Base-by-base conservation (phyloP, 2,113 vertebrate species). In the Ifrita kowaldi region DNA sequence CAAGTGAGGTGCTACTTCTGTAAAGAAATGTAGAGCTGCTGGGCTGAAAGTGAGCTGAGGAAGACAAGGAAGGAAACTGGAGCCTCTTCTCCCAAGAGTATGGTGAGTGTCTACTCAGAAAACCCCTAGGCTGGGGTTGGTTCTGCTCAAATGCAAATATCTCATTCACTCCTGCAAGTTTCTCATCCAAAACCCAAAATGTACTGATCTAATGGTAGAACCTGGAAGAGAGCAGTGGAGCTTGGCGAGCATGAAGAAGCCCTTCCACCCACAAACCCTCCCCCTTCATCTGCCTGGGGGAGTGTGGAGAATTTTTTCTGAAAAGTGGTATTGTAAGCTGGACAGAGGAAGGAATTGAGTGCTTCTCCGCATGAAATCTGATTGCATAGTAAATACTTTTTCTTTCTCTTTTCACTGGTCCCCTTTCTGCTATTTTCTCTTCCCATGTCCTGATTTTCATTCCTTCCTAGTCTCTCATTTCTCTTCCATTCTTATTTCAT, bases 221-320 rank as follows among this genome's bases (percentile, higher is more conserved):
- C 6, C 19, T 67, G 39, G 64, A 78, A 68, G 63, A 52, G 16
- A 57, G 33, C 39, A 39, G 26, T 56, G 56, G 35, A 87, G n/a
- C 32, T 10, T 69, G 83, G 89, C 0, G 4, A 30, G 8, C 37
- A 27, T 57, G 81, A 67, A 41, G 71, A 39, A 91, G 18, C 77
- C 89, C 84, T 55, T 91, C 69, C 75, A 59, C 52, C 60, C 28
- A 39, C 4, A 7, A 3, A 0, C 3, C 44, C 74, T 93, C 77
- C 59, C 70, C 26, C 46, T 94, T 74, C 11, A 0, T 60, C 35
- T 17, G 21, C 35, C 3, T 4, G 74, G 76, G 50, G 64, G 44
- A 60, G 56, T 80, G 70, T 96, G 85, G 88, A 95, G 62, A 96
- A 94, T 97, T 93, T 94, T 78, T 95, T 91, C 83, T 97, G 79